Evolutionary conservation across 2,797 vertebrate genomes (phyloP).

Genomic region (Lateolabrax maculatus): DNA sequence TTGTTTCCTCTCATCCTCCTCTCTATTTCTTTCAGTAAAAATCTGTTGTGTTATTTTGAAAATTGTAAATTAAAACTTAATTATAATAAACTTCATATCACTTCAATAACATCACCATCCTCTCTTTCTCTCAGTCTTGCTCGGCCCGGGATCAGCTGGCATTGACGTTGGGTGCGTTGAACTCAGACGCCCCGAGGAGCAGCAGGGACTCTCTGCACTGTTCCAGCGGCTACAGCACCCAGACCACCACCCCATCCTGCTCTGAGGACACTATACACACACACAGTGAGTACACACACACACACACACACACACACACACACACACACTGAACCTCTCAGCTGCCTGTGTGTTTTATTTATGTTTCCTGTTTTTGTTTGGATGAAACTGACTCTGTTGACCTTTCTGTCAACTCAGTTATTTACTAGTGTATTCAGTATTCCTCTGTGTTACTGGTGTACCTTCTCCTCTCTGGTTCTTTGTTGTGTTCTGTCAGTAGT

Average conservation of each 20-base stretch:
- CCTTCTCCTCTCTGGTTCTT: constrained; percentile 20
- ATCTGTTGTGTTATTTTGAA: background rate
- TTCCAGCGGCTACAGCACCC: constrained; percentile 90
- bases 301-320: constrained; percentile 81
- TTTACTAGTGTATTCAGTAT: background rate
- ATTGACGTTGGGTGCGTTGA: constrained; percentile 81
- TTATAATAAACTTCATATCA: background rate
- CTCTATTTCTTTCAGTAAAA: background rate
- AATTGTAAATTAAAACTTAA: background rate
- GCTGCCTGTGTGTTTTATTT: too few species aligned
- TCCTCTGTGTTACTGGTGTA: constrained; percentile 7
- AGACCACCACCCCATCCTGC: constrained; percentile 90
- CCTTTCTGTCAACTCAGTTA: background rate
- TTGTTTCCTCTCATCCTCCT: background rate
- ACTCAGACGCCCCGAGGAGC: constrained; percentile 80
- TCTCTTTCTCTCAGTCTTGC: constrained; percentile 66
- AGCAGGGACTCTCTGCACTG: constrained; percentile 90
- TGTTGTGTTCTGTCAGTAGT: constrained; percentile 21
- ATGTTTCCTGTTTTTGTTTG: background rate
- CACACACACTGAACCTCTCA: constrained; percentile 4
- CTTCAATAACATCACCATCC: rapidly evolving
- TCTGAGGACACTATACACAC: constrained; percentile 90
- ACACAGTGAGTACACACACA: constrained; percentile 77
- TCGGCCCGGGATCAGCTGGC: constrained; percentile 86
- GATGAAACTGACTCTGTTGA: constrained; percentile 8